A percentile compares a stretch with the other conserved stretches of the same genome.
Conservation (phyloP, 2,888 invertebrate genomes). For the Tipula lateralis region DNA sequence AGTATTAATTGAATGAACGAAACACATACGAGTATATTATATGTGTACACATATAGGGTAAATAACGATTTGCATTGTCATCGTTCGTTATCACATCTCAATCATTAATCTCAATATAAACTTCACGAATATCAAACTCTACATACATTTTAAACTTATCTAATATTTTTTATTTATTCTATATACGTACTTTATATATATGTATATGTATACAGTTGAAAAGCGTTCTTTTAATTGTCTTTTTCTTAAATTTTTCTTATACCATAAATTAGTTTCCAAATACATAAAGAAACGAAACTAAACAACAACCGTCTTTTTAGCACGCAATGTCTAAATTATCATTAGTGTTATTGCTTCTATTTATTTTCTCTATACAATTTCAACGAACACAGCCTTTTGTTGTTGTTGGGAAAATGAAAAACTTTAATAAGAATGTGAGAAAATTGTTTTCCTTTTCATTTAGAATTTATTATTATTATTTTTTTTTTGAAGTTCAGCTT, state of each 20-base stretch:
- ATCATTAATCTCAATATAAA: not conserved
- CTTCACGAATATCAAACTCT: not conserved
- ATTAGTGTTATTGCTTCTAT: not conserved
- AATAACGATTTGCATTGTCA: not conserved
- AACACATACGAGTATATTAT: not conserved
- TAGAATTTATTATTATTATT: not conserved
- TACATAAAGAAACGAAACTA: not conserved
- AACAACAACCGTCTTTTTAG: not conserved
- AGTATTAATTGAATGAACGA: not conserved
- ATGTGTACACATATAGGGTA: not conserved
- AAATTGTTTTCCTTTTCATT: not conserved
- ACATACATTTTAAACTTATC: not conserved
- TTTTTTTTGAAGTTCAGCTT: not conserved
- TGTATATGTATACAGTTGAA: not conserved
- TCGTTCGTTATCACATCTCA: not conserved
- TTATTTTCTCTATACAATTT: not conserved
- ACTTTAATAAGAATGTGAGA: constrained; percentile 1
- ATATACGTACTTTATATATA: not conserved
- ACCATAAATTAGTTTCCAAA: not conserved
- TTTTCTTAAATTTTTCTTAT: not conserved
- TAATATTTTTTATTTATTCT: not conserved
- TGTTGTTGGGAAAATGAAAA: not conserved
- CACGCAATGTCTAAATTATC: constrained; percentile 19
- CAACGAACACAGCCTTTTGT: not conserved
- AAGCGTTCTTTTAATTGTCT: not conserved